Base-by-base conservation (phyloP, 2,888 invertebrate genomes). In the Drosophila merina region DNA sequence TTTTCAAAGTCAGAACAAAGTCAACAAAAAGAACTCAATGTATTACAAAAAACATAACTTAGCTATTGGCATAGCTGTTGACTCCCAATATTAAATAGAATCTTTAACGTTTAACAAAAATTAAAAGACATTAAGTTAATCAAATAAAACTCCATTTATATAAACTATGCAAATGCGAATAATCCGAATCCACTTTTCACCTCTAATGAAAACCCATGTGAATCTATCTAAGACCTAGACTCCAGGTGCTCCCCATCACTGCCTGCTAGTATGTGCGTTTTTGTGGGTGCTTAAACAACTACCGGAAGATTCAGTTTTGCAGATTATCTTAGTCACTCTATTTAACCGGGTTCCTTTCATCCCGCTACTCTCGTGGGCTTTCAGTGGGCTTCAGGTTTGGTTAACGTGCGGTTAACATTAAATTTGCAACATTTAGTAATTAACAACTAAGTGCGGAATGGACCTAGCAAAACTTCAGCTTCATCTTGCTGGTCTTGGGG, bases 401-500 rank as follows among this genome's bases (percentile, higher is more conserved):
- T 77, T 57, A 60, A 50, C 62, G 51, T 51, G 51, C 42, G 42
- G 45, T 60, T 63, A 72, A 58, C 50, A 50, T 50, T 33, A 30
- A 49, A 40, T 31, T 20, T 36, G 36, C 42, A 57, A 58, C 50
- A 63, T 25, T 45, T 9, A 12, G 38, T 55, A 49, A 49, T 72
- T 54, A 71, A 72, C 69, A 81, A 56, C 33, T 38, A 51, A 36
- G 57, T 69, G 14, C 14, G 31, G n/a, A 57, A 42, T 36, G 36
- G 45, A 71, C 73, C 84, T 88, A 90, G 66, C 68, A 88, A 75
- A 95, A 93, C 89, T 93, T 94, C 64, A 96, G 91, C 92, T 95
- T 96, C 89, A 96, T 93, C 92, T 94, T 94, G 58, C 94, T 94
- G 42, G 96, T 96, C 92, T 97, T 98, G 45, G 98, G 98, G 38